Evolutionary conservation across 2,113 vertebrate species (phyloP), one percentile per base, ranked within the genome.

Genomic region (Peromyscus californicus): DNA sequence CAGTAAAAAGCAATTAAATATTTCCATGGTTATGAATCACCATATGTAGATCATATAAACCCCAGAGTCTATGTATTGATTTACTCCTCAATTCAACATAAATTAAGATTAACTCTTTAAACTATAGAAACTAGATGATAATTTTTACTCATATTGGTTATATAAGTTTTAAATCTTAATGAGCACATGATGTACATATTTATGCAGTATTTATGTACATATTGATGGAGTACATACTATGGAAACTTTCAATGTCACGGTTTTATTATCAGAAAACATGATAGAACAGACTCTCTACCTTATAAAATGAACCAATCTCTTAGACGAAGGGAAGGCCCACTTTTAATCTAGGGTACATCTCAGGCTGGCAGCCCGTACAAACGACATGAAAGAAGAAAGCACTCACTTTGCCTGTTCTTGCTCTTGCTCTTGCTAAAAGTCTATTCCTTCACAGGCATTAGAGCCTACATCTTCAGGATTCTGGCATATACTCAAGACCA

Each of bases 1-100:
- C 13, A 29, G 21, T 86, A n/a, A 90, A 59, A 84, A 75, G 45
- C 67, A 31, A 76, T 92, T n/a, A 65, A 96, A 80, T 93, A 75
- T 51, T 51, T 31, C 75, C 76, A n/a, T 57, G 0, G 57, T 67
- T 78, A 54, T 67, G 5, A 93, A 24, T 8, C 54, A 85, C 3
- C 4, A 10, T 70, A 29, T 15, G 87, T 3, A 1, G 6, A 26
- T 83, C 33, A n/a, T 22, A 24, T 83, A 83, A 59, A 24, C 36
- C 36, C 7, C 13, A 29, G n/a, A 42, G 51, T 57, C 5, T 84
- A 61, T 61, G 11, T n/a, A 61, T 42, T 87, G 7, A 7, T 42
- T 70, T 26, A 7, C 15, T 1, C 4, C 42, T 85, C 65, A 11
- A 48, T 45, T 61, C 69, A 10, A 93, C 63, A 21, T 11, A 59